These are phyloP conservation scores for Alaudala cheleensis DNA, from an alignment of 2,113 vertebrate species.

Conservation along the genomic window DNA sequence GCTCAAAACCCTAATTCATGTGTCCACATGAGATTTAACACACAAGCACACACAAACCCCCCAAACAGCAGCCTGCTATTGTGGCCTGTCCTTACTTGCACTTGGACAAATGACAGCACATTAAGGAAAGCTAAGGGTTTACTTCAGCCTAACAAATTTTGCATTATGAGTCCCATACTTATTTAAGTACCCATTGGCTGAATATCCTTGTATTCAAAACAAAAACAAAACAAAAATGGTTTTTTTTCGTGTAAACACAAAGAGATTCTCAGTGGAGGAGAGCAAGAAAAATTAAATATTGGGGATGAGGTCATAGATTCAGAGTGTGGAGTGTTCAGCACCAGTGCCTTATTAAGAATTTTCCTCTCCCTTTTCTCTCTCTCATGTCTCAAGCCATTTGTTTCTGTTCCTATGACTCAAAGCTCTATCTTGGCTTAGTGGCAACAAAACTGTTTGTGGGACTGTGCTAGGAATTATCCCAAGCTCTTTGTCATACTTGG, in stretches of 20 bases:
- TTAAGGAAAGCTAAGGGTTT: not conserved
- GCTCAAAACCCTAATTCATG: not conserved
- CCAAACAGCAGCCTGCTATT: not conserved
- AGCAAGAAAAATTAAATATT: not conserved
- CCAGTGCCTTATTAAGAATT: not conserved
- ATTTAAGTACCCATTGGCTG: not conserved
- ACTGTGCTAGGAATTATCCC: not conserved
- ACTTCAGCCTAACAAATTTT: not conserved
- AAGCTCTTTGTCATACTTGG: not conserved
- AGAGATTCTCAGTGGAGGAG: not conserved
- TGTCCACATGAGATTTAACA: not conserved
- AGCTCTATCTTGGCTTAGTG: not conserved
- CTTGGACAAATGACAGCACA: not conserved
- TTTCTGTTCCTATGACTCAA: not conserved
- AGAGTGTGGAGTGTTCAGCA: not conserved
- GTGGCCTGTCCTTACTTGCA: not conserved
- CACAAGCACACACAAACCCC: not conserved
- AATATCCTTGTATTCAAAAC: not conserved
- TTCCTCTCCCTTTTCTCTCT: not conserved
- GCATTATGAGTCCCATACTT: not conserved
- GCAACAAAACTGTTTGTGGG: not conserved
- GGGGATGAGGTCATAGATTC: not conserved
- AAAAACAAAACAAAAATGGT: fast-evolving
- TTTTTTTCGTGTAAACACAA: not conserved
- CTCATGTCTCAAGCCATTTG: not conserved